Evolutionary conservation across 2,113 vertebrate species (phyloP).

Genomic region (Mungos mungo): DNA sequence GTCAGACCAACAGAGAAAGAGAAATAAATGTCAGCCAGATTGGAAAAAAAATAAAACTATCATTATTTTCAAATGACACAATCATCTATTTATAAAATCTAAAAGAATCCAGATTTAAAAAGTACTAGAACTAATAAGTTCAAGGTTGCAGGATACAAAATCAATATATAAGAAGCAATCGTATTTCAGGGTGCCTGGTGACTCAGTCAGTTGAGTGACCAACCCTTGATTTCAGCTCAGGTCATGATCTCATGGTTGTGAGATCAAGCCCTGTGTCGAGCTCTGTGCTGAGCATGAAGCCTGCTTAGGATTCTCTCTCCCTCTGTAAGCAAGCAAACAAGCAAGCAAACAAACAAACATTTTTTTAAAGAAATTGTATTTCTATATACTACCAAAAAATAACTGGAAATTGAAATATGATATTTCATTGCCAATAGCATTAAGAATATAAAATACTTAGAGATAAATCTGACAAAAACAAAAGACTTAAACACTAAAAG

Average conservation of each 20-base stretch:
- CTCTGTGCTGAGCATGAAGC: no score
- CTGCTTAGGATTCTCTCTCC: no score
- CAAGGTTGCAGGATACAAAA: neutral
- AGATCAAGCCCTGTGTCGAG: no score
- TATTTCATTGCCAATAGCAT: neutral
- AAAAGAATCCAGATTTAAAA: neutral
- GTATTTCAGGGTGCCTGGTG: no score
- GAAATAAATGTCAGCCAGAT: neutral
- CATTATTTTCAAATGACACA: slow-evolving; percentile 6
- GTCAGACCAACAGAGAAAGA: neutral
- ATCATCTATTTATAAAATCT: slow-evolving; percentile 15
- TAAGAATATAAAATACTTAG: neutral
- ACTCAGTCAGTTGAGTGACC: no score
- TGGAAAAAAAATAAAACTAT: slow-evolving; percentile 22
- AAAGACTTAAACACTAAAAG: neutral
- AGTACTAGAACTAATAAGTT: neutral
- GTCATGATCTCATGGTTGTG: no score
- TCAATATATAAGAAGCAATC: slow-evolving; percentile 7
- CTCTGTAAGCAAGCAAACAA: no score
- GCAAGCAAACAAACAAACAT: no score
- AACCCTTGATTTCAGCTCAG: no score
- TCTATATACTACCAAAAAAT: neutral
- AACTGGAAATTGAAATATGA: neutral
- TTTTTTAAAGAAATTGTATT: neutral
- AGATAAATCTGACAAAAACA: neutral